Percentiles rank a stretch among this genome's conserved stretches.
Evolutionary conservation across 2,797 vertebrate genomes (phyloP).

Genomic region (Ctenopoma kingsleyae): DNA sequence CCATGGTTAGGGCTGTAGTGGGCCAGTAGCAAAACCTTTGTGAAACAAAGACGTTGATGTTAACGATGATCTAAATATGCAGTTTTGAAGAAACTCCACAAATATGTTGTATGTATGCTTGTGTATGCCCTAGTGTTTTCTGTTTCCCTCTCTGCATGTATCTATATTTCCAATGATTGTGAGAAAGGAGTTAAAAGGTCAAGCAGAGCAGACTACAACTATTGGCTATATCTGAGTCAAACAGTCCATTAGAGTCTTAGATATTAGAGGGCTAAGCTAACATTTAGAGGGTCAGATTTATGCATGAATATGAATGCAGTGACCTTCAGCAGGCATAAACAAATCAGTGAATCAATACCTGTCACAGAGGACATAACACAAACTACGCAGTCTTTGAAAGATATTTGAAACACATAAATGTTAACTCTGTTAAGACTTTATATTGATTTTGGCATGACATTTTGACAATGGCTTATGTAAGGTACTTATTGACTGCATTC

Average conservation of each 20-base stretch:
- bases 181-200: conserved; percentile 50
- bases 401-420: conserved; percentile 13
- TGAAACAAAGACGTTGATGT: too few relatives aligned
- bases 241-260: conserved; percentile 46
- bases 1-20: too few relatives aligned
- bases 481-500: not conserved
- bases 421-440: conserved; percentile 17
- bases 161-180: conserved; percentile 30
- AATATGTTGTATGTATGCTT: not conserved
- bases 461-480: conserved; percentile 5
- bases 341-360: conserved; percentile 48
- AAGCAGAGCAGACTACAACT: conserved; percentile 33
- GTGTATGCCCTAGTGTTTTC: not conserved
- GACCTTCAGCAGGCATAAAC: conserved; percentile 54
- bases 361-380: conserved; percentile 11
- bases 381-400: conserved; percentile 16
- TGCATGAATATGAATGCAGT: conserved; percentile 56
- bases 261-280: conserved; percentile 53
- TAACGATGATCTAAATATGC: not conserved
- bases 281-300: conserved; percentile 49
- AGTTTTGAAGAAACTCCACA: not conserved
- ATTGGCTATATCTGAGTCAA: conserved; percentile 15
- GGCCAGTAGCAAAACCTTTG: too few relatives aligned
- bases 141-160: conserved; percentile 6
- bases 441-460: conserved; percentile 19